These are phyloP conservation scores for Phania funesta DNA, from an alignment of 2,888 invertebrate genomes.

Conservation along the genomic window DNA sequence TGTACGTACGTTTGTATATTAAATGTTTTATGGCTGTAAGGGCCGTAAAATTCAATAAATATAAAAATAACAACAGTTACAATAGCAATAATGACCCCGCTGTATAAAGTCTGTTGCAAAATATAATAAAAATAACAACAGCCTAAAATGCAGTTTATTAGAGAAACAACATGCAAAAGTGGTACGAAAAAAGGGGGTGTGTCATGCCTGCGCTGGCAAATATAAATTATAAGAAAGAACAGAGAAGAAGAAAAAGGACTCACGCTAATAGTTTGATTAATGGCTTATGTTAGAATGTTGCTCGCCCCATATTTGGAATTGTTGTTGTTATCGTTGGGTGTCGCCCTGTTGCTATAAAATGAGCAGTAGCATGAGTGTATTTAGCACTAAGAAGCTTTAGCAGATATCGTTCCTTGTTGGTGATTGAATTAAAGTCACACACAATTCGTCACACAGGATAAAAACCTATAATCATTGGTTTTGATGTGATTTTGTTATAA, in stretches of 20 bases:
- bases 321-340: constrained; percentile 23
- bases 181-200: constrained; percentile 72
- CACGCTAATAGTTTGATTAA: constrained; percentile 81
- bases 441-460: constrained; percentile 63
- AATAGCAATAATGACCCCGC: constrained; percentile 46
- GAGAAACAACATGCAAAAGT: neutral
- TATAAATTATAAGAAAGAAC: constrained; percentile 62
- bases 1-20: neutral
- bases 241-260: neutral
- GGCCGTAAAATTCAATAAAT: constrained; percentile 64
- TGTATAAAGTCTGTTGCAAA: constrained; percentile 27
- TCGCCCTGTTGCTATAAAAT: constrained; percentile 68
- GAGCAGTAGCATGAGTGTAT: constrained; percentile 62
- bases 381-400: constrained; percentile 52
- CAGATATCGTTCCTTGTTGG: constrained; percentile 37
- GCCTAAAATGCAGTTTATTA: constrained; percentile 59
- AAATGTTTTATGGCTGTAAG: constrained; percentile 48
- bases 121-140: constrained; percentile 20
- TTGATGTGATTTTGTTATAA: constrained; percentile 59
- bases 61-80: constrained; percentile 52
- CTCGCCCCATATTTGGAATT: constrained; percentile 49
- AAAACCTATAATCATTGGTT: constrained; percentile 61
- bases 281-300: constrained; percentile 72
- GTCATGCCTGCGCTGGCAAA: constrained; percentile 68
- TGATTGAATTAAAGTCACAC: constrained; percentile 65